phyloP scores from a whole-genome alignment of 2,113 vertebrate species.

The Aleadryas rufinucha region DNA sequence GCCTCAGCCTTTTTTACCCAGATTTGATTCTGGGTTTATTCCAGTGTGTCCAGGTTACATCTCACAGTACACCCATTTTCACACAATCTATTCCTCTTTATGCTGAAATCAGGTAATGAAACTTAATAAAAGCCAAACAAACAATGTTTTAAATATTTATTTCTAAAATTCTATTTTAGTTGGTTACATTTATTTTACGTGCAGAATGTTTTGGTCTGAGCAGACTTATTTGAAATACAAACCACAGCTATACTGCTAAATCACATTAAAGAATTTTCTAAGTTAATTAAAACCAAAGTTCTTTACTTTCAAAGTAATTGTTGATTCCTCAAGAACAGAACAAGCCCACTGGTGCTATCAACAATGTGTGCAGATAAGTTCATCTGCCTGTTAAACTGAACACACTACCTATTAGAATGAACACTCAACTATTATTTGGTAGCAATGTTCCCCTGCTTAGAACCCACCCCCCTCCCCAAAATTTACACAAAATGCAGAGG shows the following conservation, averaged over 20 bases:
- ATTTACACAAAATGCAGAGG: not conserved
- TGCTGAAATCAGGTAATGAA: not conserved
- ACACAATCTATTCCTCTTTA: not conserved
- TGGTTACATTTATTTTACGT: not conserved
- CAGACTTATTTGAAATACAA: not conserved
- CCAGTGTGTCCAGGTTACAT: not conserved
- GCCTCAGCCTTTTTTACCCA: not conserved
- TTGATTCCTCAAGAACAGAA: not conserved
- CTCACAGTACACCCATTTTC: not conserved
- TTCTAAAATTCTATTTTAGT: not conserved
- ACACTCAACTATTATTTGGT: not conserved
- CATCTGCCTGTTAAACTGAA: not conserved
- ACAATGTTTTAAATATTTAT: not conserved
- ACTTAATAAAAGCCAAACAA: not conserved
- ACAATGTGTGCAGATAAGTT: not conserved
- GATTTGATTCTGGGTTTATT: not conserved
- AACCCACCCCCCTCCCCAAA: accelerated
- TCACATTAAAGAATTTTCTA: not conserved
- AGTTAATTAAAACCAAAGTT: not conserved
- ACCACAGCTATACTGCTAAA: not conserved
- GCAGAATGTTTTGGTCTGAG: not conserved
- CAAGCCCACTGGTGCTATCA: not conserved
- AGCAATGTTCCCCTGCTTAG: not conserved
- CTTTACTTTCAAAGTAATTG: not conserved
- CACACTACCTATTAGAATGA: not conserved